A percentile compares a stretch with the other conserved stretches of the same genome.
phyloP scores from a whole-genome alignment of 2,113 vertebrate species.

The Struthio camelus region DNA sequence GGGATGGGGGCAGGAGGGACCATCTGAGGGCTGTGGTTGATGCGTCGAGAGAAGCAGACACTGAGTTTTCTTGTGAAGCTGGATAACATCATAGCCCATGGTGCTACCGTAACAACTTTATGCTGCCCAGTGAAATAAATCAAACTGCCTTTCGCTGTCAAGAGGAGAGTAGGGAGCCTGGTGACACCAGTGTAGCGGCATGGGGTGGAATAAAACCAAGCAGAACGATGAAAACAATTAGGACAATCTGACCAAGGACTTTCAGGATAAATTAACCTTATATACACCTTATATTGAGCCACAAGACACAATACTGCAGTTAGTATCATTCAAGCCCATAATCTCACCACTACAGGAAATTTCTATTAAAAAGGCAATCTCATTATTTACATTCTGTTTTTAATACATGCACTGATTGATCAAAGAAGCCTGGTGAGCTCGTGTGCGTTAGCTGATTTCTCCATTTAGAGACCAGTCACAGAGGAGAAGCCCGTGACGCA shows the following conservation, averaged over 20 bases:
- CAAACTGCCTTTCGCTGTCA: not conserved
- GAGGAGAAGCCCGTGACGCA: not conserved
- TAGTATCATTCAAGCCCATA: not conserved
- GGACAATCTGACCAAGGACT: not conserved
- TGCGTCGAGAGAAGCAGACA: not conserved
- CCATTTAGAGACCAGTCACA: not conserved
- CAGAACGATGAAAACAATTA: not conserved
- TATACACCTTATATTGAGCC: not conserved
- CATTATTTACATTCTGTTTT: not conserved
- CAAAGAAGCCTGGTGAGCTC: not conserved
- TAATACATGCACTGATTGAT: not conserved
- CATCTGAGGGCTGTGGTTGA: fast-evolving
- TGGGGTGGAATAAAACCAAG: not conserved
- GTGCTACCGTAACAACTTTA: not conserved
- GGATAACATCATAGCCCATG: fast-evolving
- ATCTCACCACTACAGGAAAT: not conserved
- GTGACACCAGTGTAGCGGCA: fast-evolving
- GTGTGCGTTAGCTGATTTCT: not conserved
- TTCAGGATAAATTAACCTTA: not conserved
- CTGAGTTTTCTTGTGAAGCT: not conserved
- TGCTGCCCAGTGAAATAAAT: not conserved
- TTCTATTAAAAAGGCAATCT: not conserved
- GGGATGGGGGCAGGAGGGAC: not conserved
- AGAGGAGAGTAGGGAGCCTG: not conserved
- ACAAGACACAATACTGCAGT: not conserved